A percentile compares a stretch with the other conserved stretches of the same genome.
These are phyloP conservation scores for Myiopsitta monachus DNA, from an alignment of 2,113 vertebrate genomes.

Conservation along the genomic window DNA sequence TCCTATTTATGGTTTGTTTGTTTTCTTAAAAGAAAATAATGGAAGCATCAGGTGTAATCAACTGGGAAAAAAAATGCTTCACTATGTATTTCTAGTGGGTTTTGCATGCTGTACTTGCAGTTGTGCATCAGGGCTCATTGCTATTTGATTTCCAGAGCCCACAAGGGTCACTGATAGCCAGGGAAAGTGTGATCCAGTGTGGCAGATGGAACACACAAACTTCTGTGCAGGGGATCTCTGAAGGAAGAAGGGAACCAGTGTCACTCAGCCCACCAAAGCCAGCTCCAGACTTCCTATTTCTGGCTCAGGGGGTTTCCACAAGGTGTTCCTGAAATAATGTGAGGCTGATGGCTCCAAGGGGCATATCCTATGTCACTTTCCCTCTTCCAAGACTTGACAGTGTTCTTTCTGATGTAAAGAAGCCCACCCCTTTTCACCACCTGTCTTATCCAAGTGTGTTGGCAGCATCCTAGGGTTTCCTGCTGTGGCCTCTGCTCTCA, in stretches of 20 bases:
- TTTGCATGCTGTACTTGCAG: neutral
- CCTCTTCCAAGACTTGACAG: neutral
- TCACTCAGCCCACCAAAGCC: neutral
- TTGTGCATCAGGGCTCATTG: neutral
- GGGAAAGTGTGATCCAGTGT: neutral
- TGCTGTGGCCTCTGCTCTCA: neutral
- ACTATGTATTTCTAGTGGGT: neutral
- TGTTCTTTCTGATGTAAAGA: neutral
- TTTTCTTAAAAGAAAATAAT: neutral
- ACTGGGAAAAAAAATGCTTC: neutral
- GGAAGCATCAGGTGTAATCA: neutral
- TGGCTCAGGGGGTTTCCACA: neutral
- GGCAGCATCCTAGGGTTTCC: neutral
- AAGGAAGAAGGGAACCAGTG: neutral
- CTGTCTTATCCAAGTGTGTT: neutral
- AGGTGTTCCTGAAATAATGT: rapidly evolving
- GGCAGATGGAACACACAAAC: neutral
- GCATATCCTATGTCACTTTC: rapidly evolving
- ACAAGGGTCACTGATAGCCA: neutral
- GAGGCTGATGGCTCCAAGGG: neutral
- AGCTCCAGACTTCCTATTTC: neutral
- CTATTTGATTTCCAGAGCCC: neutral
- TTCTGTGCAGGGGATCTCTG: neutral
- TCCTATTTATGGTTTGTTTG: neutral
- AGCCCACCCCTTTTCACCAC: neutral